Evolutionary conservation across 2,797 vertebrate species (phyloP).

Genomic region (Squalus acanthias): DNA sequence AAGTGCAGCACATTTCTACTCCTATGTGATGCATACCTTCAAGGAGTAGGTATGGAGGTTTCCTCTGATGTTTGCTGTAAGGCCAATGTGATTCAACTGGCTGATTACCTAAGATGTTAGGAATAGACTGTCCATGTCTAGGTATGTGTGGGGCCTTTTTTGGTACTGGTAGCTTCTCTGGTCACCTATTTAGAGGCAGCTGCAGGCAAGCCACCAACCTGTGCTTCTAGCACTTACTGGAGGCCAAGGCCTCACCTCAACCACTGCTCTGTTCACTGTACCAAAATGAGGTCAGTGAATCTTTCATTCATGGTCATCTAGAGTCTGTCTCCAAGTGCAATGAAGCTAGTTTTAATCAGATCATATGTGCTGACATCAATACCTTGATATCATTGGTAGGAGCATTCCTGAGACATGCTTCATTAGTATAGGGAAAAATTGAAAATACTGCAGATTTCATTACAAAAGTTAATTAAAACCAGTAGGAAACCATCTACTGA

Average conservation of each 20-base stretch:
- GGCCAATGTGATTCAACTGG: background rate
- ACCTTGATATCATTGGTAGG: background rate
- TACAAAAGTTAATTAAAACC: background rate
- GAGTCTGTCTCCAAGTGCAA: background rate
- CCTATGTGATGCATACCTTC: background rate
- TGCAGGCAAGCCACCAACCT: background rate
- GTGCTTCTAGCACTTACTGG: background rate
- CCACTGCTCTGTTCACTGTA: background rate
- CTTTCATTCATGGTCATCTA: background rate
- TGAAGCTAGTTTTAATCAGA: background rate
- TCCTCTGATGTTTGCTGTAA: background rate
- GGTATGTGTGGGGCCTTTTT: background rate
- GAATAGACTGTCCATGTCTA: background rate
- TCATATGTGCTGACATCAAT: background rate
- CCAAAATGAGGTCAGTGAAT: background rate
- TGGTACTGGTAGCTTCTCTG: background rate
- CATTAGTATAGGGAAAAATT: background rate
- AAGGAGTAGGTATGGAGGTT: background rate
- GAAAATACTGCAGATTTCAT: background rate
- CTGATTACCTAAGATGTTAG: background rate
- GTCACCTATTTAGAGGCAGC: background rate
- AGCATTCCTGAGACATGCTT: background rate
- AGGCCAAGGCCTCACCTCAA: background rate
- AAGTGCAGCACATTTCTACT: background rate
- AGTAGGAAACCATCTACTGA: background rate